A percentile compares a stretch with the other conserved stretches of the same genome.
phyloP scores from a whole-genome alignment of 2,797 vertebrate species.

The Ptychadena robeensis region DNA sequence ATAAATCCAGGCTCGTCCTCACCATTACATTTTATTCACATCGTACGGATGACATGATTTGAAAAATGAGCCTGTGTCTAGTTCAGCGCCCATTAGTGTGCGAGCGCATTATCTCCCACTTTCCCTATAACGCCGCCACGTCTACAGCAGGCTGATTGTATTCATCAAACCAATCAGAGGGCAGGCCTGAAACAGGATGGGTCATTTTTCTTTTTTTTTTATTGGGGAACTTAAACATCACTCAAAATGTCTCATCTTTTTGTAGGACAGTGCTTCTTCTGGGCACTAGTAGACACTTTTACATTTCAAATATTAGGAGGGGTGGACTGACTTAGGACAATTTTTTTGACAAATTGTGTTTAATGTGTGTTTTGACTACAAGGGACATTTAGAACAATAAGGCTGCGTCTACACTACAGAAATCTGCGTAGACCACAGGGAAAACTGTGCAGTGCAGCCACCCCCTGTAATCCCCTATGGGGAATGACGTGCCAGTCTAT shows the following conservation, averaged over 20 bases:
- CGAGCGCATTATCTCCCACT: slow-evolving; percentile 96
- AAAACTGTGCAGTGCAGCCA: no score
- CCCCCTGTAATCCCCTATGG: no score
- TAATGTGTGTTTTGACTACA: no score
- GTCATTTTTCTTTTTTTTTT: background rate
- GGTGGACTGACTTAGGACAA: no score
- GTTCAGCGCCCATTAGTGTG: slow-evolving; percentile 98
- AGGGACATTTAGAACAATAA: no score
- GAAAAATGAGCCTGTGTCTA: slow-evolving; percentile 98
- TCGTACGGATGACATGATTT: slow-evolving; percentile 98
- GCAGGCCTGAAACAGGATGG: background rate
- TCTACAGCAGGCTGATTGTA: slow-evolving; percentile 83
- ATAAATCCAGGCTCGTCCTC: slow-evolving; percentile 91
- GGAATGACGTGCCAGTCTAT: no score
- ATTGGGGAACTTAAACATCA: background rate
- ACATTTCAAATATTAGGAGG: no score
- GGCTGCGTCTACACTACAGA: no score
- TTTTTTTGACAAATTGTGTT: no score
- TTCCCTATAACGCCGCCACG: slow-evolving; percentile 88
- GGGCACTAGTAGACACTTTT: background rate
- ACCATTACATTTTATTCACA: slow-evolving; percentile 96
- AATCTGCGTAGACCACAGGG: no score
- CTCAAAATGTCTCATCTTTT: background rate
- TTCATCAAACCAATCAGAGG: slow-evolving; percentile 70
- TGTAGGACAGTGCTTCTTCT: background rate